A percentile compares a stretch with the other conserved stretches of the same genome.
phyloP scores from a whole-genome alignment of 2,797 vertebrate species.

The Caiman crocodilus region DNA sequence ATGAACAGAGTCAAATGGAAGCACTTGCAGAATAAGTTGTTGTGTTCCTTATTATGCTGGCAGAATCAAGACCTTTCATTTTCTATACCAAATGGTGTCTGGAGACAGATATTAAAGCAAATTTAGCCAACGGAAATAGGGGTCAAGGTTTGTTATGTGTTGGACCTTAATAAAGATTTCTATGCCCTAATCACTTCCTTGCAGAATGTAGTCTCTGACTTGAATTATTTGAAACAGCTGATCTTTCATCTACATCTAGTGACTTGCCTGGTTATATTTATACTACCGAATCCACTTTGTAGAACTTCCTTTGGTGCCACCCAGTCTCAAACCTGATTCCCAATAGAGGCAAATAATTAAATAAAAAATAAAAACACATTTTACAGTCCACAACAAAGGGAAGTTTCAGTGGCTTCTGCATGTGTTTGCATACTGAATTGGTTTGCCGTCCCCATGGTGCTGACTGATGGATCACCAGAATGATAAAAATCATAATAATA shows the following conservation, averaged over 20 bases:
- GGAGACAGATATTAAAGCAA: conserved; percentile 31
- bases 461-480: conserved; percentile 59
- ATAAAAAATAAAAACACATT: conserved; percentile 68
- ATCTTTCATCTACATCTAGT: conserved; percentile 72
- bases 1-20: conserved; percentile 16
- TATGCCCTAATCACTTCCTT: conserved; percentile 59
- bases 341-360: conserved; percentile 65
- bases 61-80: conserved; percentile 23
- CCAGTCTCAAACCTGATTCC: conserved; percentile 34
- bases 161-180: conserved; percentile 43
- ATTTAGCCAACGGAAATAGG: conserved; percentile 24
- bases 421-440: conserved; percentile 66
- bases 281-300: conserved; percentile 79
- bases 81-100: neutral
- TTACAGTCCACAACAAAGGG: conserved; percentile 72
- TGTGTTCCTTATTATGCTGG: neutral
- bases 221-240: conserved; percentile 75
- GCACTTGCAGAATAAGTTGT: neutral
- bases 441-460: conserved; percentile 56
- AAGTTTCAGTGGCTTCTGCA: conserved; percentile 54
- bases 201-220: conserved; percentile 65
- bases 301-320: conserved; percentile 63
- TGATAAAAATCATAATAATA: conserved; percentile 24
- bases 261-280: conserved; percentile 78
- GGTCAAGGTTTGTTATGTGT: conserved; percentile 30